phyloP scores from a whole-genome alignment of 1,140 invertebrate species.

The Bombyx mandarina region DNA sequence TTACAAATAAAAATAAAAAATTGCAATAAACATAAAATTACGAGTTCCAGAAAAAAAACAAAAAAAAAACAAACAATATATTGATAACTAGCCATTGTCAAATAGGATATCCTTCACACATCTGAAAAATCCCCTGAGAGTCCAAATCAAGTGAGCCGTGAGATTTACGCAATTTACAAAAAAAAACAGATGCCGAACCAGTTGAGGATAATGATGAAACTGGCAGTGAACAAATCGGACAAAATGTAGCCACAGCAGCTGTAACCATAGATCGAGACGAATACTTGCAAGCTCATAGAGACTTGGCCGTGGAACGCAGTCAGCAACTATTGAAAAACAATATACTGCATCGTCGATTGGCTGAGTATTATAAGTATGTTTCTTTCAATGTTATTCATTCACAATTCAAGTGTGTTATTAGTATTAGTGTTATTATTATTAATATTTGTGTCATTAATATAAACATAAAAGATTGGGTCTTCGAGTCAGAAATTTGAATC shows the following conservation, averaged over 20 bases:
- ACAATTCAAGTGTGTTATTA: neutral
- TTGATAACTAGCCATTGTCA: too few relatives aligned
- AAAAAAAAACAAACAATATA: too few relatives aligned
- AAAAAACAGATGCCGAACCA: neutral
- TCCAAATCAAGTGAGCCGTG: too few relatives aligned
- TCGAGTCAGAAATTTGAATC: too few relatives aligned
- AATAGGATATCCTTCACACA: too few relatives aligned
- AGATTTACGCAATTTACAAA: too few relatives aligned
- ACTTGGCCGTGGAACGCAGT: conserved; percentile 38
- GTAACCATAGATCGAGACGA: conserved; percentile 44
- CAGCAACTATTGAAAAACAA: conserved; percentile 51
- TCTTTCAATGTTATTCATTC: too few relatives aligned
- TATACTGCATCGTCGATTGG: conserved; percentile 48
- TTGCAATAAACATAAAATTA: too few relatives aligned
- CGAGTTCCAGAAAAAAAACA: too few relatives aligned
- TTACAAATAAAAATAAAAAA: too few relatives aligned
- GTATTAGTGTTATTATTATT: too few relatives aligned
- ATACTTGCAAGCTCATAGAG: conserved; percentile 45
- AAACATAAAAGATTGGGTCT: neutral
- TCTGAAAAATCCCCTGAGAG: too few relatives aligned
- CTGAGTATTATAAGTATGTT: conserved; percentile 56
- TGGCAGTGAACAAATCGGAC: conserved; percentile 32
- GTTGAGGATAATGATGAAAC: conserved; percentile 18
- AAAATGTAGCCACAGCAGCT: conserved; percentile 24
- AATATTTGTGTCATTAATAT: neutral